phyloP scores from a whole-genome alignment of 2,888 invertebrate genomes.

The Synergus japonicus region DNA sequence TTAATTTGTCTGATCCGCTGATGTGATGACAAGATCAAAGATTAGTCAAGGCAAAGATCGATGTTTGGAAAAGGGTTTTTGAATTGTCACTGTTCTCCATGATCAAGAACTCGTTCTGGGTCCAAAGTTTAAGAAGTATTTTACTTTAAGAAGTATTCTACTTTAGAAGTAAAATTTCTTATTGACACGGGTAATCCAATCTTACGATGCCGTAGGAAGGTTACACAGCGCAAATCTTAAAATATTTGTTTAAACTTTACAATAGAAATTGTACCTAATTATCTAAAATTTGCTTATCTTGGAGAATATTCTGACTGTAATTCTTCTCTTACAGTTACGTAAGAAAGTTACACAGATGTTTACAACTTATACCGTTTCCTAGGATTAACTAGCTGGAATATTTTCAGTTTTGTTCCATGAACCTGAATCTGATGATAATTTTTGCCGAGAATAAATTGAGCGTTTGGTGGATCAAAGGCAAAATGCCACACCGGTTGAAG shows the following conservation, averaged over 20 bases:
- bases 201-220: not conserved
- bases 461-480: constrained; percentile 3
- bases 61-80: not conserved
- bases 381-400: no score
- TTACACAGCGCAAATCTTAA: not conserved
- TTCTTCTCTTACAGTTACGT: not conserved
- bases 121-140: not conserved
- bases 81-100: not conserved
- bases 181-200: not conserved
- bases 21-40: no score
- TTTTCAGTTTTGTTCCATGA: no score
- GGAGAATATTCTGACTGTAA: not conserved
- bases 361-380: no score
- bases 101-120: not conserved
- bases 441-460: not conserved
- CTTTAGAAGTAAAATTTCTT: no score
- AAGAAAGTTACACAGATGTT: not conserved
- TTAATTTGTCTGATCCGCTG: not conserved
- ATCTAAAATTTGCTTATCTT: not conserved
- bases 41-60: no score
- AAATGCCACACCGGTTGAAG: constrained; percentile 3
- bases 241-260: not conserved
- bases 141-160: no score
- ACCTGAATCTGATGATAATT: not conserved
- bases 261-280: not conserved